phyloP scores from a whole-genome alignment of 2,888 invertebrate genomes.

The Capitulum mitella region DNA sequence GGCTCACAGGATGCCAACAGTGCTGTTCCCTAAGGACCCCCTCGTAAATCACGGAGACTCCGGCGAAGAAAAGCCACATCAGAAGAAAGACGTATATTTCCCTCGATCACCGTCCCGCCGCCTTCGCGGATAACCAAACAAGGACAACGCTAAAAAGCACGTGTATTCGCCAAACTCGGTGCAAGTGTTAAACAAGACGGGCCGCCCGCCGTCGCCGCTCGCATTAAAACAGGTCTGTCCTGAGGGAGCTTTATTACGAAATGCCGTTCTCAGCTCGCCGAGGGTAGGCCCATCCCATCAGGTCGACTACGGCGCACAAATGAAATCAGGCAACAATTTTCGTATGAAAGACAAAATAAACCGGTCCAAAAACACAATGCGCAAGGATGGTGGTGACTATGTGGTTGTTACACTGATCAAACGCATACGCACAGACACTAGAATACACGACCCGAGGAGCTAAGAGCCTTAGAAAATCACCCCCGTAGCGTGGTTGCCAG shows the following conservation, averaged over 20 bases:
- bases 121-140: background rate
- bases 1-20: no score
- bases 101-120: no score
- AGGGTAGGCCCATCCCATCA: background rate
- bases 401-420: slow-evolving; percentile 16
- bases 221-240: background rate
- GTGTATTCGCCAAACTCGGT: background rate
- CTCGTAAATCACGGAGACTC: no score
- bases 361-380: background rate
- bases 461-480: background rate
- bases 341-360: slow-evolving; percentile 8
- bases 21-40: no score
- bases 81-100: no score
- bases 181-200: background rate
- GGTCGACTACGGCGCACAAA: background rate
- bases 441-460: background rate
- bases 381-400: background rate
- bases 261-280: background rate
- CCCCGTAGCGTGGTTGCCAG: slow-evolving; percentile 1
- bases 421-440: background rate
- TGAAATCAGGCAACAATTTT: background rate
- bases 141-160: background rate
- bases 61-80: no score
- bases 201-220: background rate
- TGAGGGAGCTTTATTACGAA: slow-evolving; percentile 4